These are phyloP conservation scores for Martes flavigula DNA, from an alignment of 2,797 vertebrate species.

Conservation along the genomic window DNA sequence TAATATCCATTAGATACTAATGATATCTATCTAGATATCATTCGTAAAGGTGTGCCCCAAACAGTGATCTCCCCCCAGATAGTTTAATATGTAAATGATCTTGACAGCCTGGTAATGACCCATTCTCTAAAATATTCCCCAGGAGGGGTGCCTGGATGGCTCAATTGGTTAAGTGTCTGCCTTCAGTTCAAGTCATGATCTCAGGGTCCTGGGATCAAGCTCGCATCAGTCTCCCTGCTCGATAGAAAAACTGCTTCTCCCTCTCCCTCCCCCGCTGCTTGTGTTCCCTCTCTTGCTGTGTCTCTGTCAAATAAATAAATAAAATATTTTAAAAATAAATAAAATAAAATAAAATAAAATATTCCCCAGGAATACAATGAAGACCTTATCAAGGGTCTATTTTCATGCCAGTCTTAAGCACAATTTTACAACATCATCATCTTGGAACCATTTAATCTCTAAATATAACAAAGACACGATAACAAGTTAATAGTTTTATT, in stretches of 20 bases:
- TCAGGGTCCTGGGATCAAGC: too few species aligned
- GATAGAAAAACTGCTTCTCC: too few species aligned
- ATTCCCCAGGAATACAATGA: not conserved
- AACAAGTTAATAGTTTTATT: constrained; percentile 38
- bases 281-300: too few species aligned
- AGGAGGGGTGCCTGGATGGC: not conserved
- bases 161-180: too few species aligned
- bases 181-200: too few species aligned
- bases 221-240: too few species aligned
- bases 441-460: not conserved
- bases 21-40: not conserved
- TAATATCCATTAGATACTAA: too few species aligned
- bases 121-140: not conserved
- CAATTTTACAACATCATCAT: not conserved
- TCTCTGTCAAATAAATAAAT: too few species aligned
- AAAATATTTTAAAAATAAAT: too few species aligned
- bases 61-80: not conserved
- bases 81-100: not conserved
- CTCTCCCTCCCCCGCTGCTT: too few species aligned
- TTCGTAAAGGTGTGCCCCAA: not conserved
- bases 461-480: constrained; percentile 53
- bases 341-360: not conserved
- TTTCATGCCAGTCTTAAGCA: not conserved
- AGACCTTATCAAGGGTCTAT: not conserved
- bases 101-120: not conserved